A percentile compares a stretch with the other conserved stretches of the same genome.
phyloP scores from a whole-genome alignment of 2,113 vertebrate genomes.

The Neodon shergylaensis region DNA sequence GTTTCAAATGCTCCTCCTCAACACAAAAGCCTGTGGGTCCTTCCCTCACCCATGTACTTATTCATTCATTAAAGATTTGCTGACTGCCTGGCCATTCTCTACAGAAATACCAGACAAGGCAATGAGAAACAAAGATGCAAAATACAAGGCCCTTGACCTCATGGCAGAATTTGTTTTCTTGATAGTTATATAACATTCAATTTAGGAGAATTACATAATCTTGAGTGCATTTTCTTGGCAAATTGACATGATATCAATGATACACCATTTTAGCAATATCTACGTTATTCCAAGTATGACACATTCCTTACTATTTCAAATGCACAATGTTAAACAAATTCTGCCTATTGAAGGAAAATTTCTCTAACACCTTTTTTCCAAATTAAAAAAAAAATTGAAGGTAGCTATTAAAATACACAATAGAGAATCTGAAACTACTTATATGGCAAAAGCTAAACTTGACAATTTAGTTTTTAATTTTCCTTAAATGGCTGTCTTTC shows the following conservation, averaged over 20 bases:
- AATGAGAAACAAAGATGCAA: slow-evolving; percentile 9
- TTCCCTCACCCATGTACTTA: not conserved
- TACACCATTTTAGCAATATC: slow-evolving; percentile 26
- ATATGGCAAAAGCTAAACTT: slow-evolving; percentile 33
- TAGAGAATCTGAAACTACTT: slow-evolving; percentile 30
- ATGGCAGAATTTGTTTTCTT: not conserved
- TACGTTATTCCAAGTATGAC: not conserved
- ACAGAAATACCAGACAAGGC: not conserved
- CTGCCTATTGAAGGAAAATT: slow-evolving; percentile 4
- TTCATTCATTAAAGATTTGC: not conserved
- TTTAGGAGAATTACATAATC: slow-evolving; percentile 19
- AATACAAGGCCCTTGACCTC: not conserved
- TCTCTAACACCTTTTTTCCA: not conserved
- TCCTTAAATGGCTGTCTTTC: slow-evolving; percentile 47
- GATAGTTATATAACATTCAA: too few species aligned
- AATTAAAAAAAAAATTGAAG: slow-evolving; percentile 19
- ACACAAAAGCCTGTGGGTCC: not conserved
- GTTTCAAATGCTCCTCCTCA: not conserved
- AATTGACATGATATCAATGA: slow-evolving; percentile 48
- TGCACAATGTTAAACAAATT: not conserved
- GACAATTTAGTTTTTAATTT: slow-evolving; percentile 50
- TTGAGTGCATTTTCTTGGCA: slow-evolving; percentile 21
- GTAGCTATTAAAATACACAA: slow-evolving; percentile 26
- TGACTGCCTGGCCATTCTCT: not conserved
- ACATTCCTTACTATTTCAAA: slow-evolving; percentile 42